Conservation (phyloP, 2,888 invertebrate species). For the Torymus aiolomorphi region DNA sequence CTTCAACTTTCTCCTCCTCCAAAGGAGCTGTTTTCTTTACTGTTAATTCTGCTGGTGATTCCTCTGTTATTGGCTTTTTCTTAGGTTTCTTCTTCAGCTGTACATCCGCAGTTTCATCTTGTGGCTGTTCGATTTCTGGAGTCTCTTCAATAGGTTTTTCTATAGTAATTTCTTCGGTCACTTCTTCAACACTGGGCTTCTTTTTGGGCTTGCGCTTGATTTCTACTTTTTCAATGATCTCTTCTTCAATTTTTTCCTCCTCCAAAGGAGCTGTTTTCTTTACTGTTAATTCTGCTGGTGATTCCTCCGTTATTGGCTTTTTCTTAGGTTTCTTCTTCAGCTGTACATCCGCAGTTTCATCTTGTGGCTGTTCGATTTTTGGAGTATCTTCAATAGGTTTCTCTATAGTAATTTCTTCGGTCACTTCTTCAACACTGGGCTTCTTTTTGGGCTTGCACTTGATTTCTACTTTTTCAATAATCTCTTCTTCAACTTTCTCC, state of each 20-base stretch:
- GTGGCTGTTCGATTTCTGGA: conserved; percentile 68
- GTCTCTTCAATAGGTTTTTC: conserved; percentile 68
- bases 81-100: conserved; percentile 63
- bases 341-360: conserved; percentile 59
- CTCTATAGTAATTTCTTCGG: conserved; percentile 75
- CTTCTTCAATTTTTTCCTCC: conserved; percentile 61
- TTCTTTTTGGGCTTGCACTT: conserved; percentile 64
- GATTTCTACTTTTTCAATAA: conserved; percentile 64
- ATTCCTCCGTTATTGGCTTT: conserved; percentile 67
- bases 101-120: conserved; percentile 64
- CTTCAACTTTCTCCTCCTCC: conserved; percentile 62
- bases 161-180: conserved; percentile 66
- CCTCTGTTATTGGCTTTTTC: conserved; percentile 63
- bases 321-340: conserved; percentile 68
- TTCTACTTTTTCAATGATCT: conserved; percentile 64
- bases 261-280: conserved; percentile 62
- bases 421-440: conserved; percentile 70
- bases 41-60: conserved; percentile 62
- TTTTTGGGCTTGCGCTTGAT: conserved; percentile 65
- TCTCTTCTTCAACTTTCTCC: conserved; percentile 65
- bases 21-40: conserved; percentile 65
- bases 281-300: conserved; percentile 65
- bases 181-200: conserved; percentile 63
- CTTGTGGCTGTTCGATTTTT: conserved; percentile 62
- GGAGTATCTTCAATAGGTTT: conserved; percentile 66